phyloP scores from a whole-genome alignment of 2,113 vertebrate genomes.

The Xiphophorus hellerii region DNA sequence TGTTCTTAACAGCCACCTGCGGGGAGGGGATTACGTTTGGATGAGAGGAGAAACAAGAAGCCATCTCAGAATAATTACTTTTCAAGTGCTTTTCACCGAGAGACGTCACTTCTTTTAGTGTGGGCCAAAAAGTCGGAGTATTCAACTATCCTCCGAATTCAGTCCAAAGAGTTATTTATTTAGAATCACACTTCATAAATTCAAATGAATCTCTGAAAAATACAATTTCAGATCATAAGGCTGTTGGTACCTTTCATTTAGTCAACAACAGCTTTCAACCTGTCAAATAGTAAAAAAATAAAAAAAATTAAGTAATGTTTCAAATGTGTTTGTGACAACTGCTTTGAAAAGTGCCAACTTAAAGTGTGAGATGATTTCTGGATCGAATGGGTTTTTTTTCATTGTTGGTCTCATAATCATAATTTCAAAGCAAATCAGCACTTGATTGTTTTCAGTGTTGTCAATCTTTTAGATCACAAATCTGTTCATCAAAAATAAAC shows the following conservation, averaged over 20 bases:
- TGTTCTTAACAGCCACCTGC: conserved; percentile 98
- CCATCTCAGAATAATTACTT: conserved; percentile 48
- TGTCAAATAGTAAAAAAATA: no score
- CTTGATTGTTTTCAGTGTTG: not conserved
- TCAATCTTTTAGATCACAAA: not conserved
- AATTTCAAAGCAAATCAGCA: not conserved
- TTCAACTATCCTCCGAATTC: not conserved
- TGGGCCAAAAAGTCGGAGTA: not conserved
- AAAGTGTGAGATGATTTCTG: not conserved
- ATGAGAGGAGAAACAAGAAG: conserved; percentile 37
- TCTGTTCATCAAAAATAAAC: not conserved
- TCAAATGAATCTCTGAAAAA: no score
- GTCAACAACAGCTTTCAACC: no score
- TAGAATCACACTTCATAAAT: no score
- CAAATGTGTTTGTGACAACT: no score
- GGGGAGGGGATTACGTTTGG: conserved; percentile 31
- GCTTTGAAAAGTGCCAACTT: no score
- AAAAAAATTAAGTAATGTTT: no score
- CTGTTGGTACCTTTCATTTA: no score
- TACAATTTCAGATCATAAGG: no score
- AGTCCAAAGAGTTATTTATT: no score
- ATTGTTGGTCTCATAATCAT: not conserved
- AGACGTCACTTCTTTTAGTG: no score
- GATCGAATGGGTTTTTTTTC: not conserved
- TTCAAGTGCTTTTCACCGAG: conserved; percentile 46